These are phyloP conservation scores for Chloroceryle amazona DNA, from an alignment of 2,797 vertebrate genomes.

Conservation along the genomic window DNA sequence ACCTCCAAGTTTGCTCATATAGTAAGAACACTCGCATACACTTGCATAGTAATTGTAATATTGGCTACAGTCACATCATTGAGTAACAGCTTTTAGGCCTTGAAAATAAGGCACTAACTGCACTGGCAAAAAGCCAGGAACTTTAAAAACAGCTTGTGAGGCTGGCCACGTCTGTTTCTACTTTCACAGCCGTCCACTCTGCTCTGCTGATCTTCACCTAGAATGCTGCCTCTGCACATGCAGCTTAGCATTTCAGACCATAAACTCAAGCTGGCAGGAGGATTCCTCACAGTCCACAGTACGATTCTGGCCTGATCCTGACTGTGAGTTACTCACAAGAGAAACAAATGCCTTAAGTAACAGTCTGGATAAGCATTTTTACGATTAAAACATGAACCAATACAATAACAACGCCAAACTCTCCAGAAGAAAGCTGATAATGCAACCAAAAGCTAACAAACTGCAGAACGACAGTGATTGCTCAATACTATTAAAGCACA, in stretches of 20 bases:
- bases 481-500: neutral
- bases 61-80: neutral
- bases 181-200: neutral
- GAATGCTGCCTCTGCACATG: neutral
- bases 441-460: neutral
- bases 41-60: neutral
- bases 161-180: neutral
- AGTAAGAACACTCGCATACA: neutral
- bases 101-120: neutral
- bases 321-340: neutral
- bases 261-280: neutral
- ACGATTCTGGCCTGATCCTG: neutral
- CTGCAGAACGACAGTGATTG: accelerated
- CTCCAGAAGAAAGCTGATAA: neutral
- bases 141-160: neutral
- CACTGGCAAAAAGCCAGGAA: neutral
- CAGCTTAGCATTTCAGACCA: neutral
- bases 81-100: neutral
- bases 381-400: neutral
- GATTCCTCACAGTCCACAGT: neutral
- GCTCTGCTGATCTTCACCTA: neutral
- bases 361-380: neutral
- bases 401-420: neutral
- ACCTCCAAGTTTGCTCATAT: neutral
- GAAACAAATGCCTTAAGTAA: slow-evolving; percentile 2